These are phyloP conservation scores for Hozukius guyotensis DNA, from an alignment of 2,797 vertebrate genomes.

Conservation along the genomic window DNA sequence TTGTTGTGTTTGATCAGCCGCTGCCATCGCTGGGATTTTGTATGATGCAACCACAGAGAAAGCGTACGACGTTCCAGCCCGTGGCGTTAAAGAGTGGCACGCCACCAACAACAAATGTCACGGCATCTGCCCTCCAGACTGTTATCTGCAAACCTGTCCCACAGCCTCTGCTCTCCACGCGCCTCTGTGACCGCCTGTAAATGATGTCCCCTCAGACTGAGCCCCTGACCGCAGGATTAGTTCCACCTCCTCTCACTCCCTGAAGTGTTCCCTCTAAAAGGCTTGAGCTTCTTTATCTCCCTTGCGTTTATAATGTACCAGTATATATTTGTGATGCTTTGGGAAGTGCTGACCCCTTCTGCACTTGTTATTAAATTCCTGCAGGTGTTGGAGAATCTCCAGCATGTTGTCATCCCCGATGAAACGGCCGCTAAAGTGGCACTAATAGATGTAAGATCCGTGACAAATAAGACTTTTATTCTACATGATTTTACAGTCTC, in stretches of 20 bases:
- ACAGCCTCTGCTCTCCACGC: constrained; percentile 28
- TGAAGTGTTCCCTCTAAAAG: constrained; percentile 40
- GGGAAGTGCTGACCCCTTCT: constrained; percentile 16
- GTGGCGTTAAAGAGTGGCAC: constrained; percentile 45
- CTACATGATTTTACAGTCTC: constrained; percentile 32
- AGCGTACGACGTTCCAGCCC: constrained; percentile 43
- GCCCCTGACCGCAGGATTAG: constrained; percentile 48
- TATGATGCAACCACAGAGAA: constrained; percentile 78
- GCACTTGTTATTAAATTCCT: constrained; percentile 24
- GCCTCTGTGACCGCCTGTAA: constrained; percentile 38
- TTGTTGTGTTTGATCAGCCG: constrained; percentile 68
- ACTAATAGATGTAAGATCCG: constrained; percentile 43
- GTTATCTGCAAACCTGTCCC: constrained; percentile 57
- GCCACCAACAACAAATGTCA: constrained; percentile 63
- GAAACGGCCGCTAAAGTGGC: constrained; percentile 33
- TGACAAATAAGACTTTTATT: constrained; percentile 52
- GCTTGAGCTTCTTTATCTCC: constrained; percentile 46
- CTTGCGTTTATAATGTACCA: constrained; percentile 39
- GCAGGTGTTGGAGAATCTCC: constrained; percentile 22
- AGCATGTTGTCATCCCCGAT: not conserved
- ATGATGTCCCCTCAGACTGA: constrained; percentile 54
- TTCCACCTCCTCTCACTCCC: constrained; percentile 59
- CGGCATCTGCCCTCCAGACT: constrained; percentile 48
- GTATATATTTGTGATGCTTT: constrained; percentile 21
- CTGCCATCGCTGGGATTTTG: constrained; percentile 52